Conservation (phyloP, 2,113 vertebrate genomes). For the Oryzias curvinotus region DNA sequence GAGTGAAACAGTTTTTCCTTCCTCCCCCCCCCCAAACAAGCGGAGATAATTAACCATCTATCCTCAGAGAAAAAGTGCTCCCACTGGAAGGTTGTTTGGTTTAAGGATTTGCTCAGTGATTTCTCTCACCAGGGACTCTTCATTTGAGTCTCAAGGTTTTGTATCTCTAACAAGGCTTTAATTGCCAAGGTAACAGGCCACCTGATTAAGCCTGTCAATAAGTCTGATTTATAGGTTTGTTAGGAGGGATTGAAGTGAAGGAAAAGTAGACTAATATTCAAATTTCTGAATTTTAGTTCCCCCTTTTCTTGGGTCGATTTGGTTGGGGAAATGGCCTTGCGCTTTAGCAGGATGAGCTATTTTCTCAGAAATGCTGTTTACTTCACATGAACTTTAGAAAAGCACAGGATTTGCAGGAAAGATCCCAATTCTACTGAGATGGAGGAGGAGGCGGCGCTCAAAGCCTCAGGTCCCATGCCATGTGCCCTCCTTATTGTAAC, state of each 20-base stretch:
- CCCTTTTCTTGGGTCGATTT: not conserved
- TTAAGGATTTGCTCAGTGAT: conserved; percentile 80
- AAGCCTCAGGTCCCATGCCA: conserved; percentile 77
- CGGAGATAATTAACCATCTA: conserved; percentile 78
- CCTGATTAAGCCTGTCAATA: conserved; percentile 91
- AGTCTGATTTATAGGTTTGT: conserved; percentile 50
- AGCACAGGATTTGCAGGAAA: conserved; percentile 61
- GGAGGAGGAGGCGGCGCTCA: conserved; percentile 68
- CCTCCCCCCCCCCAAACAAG: conserved; percentile 69
- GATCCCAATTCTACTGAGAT: conserved; percentile 62
- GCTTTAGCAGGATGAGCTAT: conserved; percentile 25
- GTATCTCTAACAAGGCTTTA: conserved; percentile 95
- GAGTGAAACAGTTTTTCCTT: conserved; percentile 65
- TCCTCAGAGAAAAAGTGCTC: conserved; percentile 70
- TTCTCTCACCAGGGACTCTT: conserved; percentile 87
- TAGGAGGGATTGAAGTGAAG: conserved; percentile 25
- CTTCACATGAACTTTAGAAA: conserved; percentile 55
- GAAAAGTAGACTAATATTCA: conserved; percentile 44
- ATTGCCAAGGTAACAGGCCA: conserved; percentile 96
- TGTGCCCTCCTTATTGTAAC: conserved; percentile 81
- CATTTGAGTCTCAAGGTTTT: conserved; percentile 90
- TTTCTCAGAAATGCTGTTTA: conserved; percentile 61
- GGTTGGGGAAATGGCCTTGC: conserved; percentile 17
- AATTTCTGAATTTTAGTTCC: not conserved
- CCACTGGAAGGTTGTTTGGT: conserved; percentile 76